Evolutionary conservation across 2,888 invertebrate species (phyloP).

Genomic region (Xylophagus ater): DNA sequence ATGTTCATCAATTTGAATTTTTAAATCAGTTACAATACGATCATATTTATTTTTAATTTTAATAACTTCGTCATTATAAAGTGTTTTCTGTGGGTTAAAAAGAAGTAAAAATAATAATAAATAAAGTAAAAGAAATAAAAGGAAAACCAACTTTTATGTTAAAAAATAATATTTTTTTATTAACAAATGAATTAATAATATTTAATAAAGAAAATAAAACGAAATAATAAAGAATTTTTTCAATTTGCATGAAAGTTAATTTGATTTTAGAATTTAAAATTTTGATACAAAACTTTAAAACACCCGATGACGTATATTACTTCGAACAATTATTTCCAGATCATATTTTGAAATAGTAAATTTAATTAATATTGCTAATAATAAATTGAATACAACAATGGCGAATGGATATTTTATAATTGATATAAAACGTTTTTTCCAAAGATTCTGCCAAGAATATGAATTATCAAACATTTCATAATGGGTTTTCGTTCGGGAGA

Average conservation of each 20-base stretch:
- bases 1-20: constrained; percentile 25
- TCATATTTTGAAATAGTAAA: constrained; percentile 25
- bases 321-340: constrained; percentile 26
- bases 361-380: constrained; percentile 23
- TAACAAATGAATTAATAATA: no score
- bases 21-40: constrained; percentile 25
- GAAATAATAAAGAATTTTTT: no score
- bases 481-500: no score
- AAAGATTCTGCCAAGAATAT: no score
- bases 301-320: constrained; percentile 21
- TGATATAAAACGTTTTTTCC: constrained; percentile 22
- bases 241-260: constrained; percentile 2
- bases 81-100: constrained; percentile 27
- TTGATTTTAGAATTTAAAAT: constrained; percentile 2
- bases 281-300: constrained; percentile 5
- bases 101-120: constrained; percentile 8
- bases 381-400: constrained; percentile 23
- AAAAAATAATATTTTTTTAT: no score
- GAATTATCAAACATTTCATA: no score
- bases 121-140: background rate
- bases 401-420: constrained; percentile 27
- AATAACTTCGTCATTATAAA: constrained; percentile 34
- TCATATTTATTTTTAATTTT: constrained; percentile 37
- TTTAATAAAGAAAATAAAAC: no score
- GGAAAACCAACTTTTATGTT: background rate